Evolutionary conservation across 2,888 invertebrate species (phyloP), one percentile per base, ranked within the genome.

Genomic region (Stramonita haemastoma): DNA sequence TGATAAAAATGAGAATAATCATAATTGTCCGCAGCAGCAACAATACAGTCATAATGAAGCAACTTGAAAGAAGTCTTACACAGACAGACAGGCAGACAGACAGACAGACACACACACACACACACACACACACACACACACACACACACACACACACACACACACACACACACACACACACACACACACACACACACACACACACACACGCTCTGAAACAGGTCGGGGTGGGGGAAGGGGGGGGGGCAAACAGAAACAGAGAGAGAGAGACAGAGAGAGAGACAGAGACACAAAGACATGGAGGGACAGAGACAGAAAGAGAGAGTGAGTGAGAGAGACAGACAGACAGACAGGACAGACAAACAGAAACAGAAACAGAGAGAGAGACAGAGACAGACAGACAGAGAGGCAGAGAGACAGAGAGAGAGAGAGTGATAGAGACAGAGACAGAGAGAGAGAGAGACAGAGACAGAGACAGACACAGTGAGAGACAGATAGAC

Each of bases 301-400:
- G 26, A 26, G 13, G 29, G 29, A 56, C 29, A 60, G 60, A 60
- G 56, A 56, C 5, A 60, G 60, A 60, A 1, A 60, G 56, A 29
- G 5, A 85, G n/a, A 73, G n/a, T n/a, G 22, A 73, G n/a, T 26
- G 73, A 73, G 17, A 34, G 34, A 32, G 32, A 34, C 34, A 79
- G 79, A 79, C 34, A 79, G 79, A 79, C 8, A 79, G 79, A 79
- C 34, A 79, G 79, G 77, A 79, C 29, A 79, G 77, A 70, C 70
- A 70, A 22, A 70, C 17, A 70, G 15, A 70, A 5, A 70, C 17
- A 70, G 22, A 22, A 32, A 46, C 19, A 83, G 13, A 70, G 17
- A 19, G 73, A 73, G 22, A 86, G 32, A 86, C 29, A 57, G 26
- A 56, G 57, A 86, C 26, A 86, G 57, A 86, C 32, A 56, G 60